Evolutionary conservation across 1,140 invertebrate genomes (phyloP), one percentile per base, ranked within the genome.

Genomic region (Littorina saxatilis): DNA sequence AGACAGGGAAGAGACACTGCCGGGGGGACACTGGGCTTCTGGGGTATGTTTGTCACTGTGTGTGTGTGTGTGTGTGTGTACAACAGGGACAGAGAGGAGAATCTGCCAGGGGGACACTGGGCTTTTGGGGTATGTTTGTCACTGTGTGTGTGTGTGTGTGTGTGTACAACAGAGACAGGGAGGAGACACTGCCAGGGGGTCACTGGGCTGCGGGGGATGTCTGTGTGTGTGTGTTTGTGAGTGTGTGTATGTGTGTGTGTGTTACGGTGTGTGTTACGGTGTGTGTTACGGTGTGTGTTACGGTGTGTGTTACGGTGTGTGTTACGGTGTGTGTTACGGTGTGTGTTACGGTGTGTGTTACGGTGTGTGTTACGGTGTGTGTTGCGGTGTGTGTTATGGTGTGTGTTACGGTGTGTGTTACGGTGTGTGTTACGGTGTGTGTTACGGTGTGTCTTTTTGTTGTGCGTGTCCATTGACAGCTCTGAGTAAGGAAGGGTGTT

Each of bases 51-150:
- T 74, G 72, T 74, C 1, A 37, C 1, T 76, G 1, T 27, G 39
- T 52, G 74, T 29, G 43, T 23, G n/a, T 75, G 39, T 27, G 35
- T 20, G 27, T 50, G 32, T 7, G 29, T 52, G 43, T 76, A 20
- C 17, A 84, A 87, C 58, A 85, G 83, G 70, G 78, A 32, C 4
- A 83, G 70, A n/a, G n/a, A 55, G 15, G 86, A 88, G 82, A 81
- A 87, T 35, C 52, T 89, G 17, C 87, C 87, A 20, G 88, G 86
- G 15, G 88, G 87, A 32, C 74, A 82, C 20, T 90, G 89, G 88
- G 87, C 84, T 52, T 15, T 0, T 29, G 58, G n/a, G 5, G 52
- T 58, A 39, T 4, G 58, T 58, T 20, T 74, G 72, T 74, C 1
- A 37, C 1, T 76, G 1, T 27, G 39, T 52, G 74, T 29, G 43